phyloP scores from a whole-genome alignment of 2,888 invertebrate species.

The Hemithea aestivaria region DNA sequence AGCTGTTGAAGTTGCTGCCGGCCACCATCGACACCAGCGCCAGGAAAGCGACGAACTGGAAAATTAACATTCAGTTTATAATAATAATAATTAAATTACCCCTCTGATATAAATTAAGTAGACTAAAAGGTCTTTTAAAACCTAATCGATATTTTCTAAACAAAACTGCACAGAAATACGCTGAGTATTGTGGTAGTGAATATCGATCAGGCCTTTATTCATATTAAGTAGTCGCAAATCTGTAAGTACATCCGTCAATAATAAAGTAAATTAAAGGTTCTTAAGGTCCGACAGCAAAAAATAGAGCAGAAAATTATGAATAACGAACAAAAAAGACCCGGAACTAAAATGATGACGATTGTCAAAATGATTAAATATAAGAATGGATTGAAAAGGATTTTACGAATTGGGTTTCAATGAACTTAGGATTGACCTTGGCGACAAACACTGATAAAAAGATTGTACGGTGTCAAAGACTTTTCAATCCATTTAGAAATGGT shows the following conservation, averaged over 20 bases:
- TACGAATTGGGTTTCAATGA: conserved; percentile 12
- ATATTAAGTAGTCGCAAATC: no score
- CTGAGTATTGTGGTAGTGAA: no score
- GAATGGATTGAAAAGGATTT: conserved; percentile 7
- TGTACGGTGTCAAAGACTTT: conserved; percentile 1
- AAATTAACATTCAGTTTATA: conserved; percentile 4
- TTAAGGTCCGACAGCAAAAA: no score
- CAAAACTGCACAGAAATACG: no score
- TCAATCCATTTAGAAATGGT: not conserved
- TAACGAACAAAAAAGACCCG: conserved; percentile 9
- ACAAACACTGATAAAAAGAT: conserved; percentile 11
- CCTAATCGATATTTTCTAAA: no score
- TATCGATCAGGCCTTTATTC: no score
- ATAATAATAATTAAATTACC: not conserved
- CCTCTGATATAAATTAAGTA: no score
- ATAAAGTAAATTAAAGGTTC: no score
- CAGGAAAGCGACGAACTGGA: conserved; percentile 55
- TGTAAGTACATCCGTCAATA: no score
- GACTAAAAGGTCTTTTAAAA: no score
- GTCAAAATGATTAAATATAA: conserved; percentile 2
- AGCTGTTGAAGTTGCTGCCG: conserved; percentile 57
- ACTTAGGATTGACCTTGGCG: conserved; percentile 13
- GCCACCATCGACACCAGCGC: conserved; percentile 44
- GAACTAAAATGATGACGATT: conserved; percentile 8
- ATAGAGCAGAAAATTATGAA: not conserved